Evolutionary conservation across 2,888 invertebrate genomes (phyloP).

Genomic region (Xestoiulus laeticollis): DNA sequence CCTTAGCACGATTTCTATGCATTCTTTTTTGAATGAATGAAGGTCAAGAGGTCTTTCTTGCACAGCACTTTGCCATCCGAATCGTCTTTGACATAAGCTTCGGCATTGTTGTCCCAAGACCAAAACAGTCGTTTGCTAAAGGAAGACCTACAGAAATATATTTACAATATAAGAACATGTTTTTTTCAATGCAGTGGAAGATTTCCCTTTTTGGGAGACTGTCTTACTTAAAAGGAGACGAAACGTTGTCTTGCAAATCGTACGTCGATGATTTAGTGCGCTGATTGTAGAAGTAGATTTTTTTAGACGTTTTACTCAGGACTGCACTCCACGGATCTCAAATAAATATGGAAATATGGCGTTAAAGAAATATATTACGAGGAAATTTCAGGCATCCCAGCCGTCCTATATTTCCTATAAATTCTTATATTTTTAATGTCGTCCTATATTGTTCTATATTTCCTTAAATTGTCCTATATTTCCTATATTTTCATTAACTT

Average conservation of each 20-base stretch:
- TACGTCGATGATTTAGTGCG: background rate
- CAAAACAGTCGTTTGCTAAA: constrained; percentile 63
- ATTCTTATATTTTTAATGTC: no score
- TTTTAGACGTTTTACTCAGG: constrained; percentile 8
- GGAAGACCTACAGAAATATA: constrained; percentile 61
- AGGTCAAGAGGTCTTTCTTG: constrained; percentile 38
- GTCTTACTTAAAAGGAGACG: constrained; percentile 31
- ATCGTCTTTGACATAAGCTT: constrained; percentile 55
- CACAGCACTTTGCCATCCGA: background rate
- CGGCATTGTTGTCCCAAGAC: constrained; percentile 65
- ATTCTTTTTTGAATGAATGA: constrained; percentile 17
- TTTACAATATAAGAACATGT: background rate
- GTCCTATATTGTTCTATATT: no score
- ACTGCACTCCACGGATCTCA: constrained; percentile 66
- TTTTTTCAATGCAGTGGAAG: background rate
- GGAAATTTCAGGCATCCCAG: no score
- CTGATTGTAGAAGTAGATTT: constrained; percentile 34
- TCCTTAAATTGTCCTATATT: no score
- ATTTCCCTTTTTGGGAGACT: background rate
- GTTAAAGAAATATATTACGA: constrained; percentile 46
- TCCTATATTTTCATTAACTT: no score
- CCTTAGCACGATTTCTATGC: background rate
- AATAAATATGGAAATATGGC: background rate
- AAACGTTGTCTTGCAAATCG: background rate
- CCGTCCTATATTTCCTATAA: no score